These are phyloP conservation scores for Suncus etruscus DNA, from an alignment of 2,113 vertebrate genomes.

Conservation along the genomic window DNA sequence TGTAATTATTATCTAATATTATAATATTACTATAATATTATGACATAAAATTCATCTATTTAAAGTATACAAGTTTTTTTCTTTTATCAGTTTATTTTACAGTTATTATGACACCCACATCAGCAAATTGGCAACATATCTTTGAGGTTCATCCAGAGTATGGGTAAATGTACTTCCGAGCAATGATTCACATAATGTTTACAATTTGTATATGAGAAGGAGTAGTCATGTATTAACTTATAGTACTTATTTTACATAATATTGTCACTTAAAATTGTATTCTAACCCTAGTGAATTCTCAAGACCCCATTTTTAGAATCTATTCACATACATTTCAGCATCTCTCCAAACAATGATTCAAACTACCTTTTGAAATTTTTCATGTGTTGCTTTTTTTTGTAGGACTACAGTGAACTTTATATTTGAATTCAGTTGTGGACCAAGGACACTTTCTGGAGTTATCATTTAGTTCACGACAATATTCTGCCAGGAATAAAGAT, in stretches of 20 bases:
- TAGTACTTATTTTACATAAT: not conserved
- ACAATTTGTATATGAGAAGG: slow-evolving; percentile 14
- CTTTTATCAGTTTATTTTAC: not conserved
- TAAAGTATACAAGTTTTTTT: not conserved
- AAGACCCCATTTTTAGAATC: not conserved
- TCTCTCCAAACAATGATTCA: not conserved
- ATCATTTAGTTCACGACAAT: not conserved
- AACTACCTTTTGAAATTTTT: not conserved
- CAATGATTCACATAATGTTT: not conserved
- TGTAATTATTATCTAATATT: not conserved
- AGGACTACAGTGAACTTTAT: slow-evolving; percentile 1
- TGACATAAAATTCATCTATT: not conserved
- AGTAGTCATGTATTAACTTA: not conserved
- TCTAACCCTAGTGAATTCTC: not conserved
- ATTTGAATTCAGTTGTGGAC: slow-evolving; percentile 3
- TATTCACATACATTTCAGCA: not conserved
- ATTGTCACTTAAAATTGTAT: not conserved
- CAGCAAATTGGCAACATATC: not conserved
- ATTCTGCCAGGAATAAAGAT: slow-evolving; percentile 5
- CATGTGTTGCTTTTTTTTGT: not conserved
- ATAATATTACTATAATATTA: not conserved
- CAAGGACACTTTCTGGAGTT: slow-evolving; percentile 40
- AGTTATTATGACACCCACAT: not conserved
- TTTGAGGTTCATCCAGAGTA: not conserved
- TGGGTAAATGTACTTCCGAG: not conserved